Base-by-base conservation (phyloP, 2,113 vertebrate species). In the Oplegnathus fasciatus region DNA sequence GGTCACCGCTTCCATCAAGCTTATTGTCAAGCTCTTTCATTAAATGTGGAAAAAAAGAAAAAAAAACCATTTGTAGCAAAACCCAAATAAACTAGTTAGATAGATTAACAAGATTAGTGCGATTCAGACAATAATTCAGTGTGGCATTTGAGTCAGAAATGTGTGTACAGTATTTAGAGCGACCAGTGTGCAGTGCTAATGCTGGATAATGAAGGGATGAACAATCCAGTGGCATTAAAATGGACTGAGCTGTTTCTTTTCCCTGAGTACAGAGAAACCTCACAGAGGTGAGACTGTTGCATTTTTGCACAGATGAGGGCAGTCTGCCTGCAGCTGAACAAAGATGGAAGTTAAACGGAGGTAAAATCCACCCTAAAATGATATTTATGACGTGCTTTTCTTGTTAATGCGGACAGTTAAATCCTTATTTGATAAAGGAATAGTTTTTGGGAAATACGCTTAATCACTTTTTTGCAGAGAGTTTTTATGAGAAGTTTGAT, bases 171-270 rank as follows among this genome's bases (percentile, higher is more conserved):
- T 82, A 69, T 79, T 82, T 70, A 72, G 75, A 71, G 42, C 2
- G 18, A 52, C 55, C 5, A 11, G 65, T 66, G 74, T 77, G 70
- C 79, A 54, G 30, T 26, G 78, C 75, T 88, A 87, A 87, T 87
- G 82, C 88, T 84, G 83, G 89, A 87, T 89, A 89, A 91, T 85
- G 70, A 91, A 78, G 77, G 85, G 71, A 84, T 84, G 84, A 91
- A 87, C 37, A 85, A 73, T 86, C 83, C 69, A 0, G 5, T 32
- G 58, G 82, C 26, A 84, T 89, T 90, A 78, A 77, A 60, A 60
- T 13, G 70, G 50, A 81, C 84, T 72, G 84, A 91, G 83, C 86
- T 55, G 70, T 46, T 86, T 82, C 69, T 87, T 66, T 85, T 88
- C 69, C 81, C 71, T 48, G 70, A 83, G 66, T 10, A 37, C 61